These are phyloP conservation scores for Parambassis ranga DNA, from an alignment of 2,797 vertebrate genomes.

Conservation along the genomic window DNA sequence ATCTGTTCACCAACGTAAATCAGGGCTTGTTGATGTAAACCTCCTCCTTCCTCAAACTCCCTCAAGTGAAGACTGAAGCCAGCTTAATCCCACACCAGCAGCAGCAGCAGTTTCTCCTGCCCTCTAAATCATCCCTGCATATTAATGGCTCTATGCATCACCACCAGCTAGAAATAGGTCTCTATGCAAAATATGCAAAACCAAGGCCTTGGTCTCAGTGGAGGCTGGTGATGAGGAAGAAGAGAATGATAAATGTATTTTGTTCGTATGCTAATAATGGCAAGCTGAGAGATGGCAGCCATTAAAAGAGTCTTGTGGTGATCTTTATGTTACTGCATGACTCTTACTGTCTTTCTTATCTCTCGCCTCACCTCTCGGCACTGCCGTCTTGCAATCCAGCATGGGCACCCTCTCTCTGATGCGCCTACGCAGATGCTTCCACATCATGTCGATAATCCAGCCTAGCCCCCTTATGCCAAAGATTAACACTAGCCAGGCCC, in stretches of 20 bases:
- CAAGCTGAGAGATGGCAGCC: too few relatives aligned
- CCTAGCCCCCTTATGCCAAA: slow-evolving; percentile 62
- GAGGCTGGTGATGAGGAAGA: neutral
- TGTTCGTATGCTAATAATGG: too few relatives aligned
- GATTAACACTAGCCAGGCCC: slow-evolving; percentile 66
- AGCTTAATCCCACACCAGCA: slow-evolving; percentile 49
- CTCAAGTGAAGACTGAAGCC: slow-evolving; percentile 49
- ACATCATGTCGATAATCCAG: slow-evolving; percentile 60
- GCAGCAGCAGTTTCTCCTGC: slow-evolving; percentile 38
- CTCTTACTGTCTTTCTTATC: neutral
- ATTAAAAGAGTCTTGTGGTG: too few relatives aligned
- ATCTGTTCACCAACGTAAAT: slow-evolving; percentile 77
- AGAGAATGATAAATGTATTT: too few relatives aligned
- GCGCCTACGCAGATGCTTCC: slow-evolving; percentile 64
- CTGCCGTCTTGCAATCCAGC: too few relatives aligned
- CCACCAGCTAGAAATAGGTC: slow-evolving; percentile 31
- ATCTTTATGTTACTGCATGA: too few relatives aligned
- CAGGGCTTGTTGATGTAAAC: slow-evolving; percentile 72
- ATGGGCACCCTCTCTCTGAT: too few relatives aligned
- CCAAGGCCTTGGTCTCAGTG: neutral
- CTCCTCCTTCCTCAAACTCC: slow-evolving; percentile 63
- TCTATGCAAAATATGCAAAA: slow-evolving; percentile 55
- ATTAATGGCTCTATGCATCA: slow-evolving; percentile 56
- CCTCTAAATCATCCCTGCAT: slow-evolving; percentile 71
- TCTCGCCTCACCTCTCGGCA: neutral